Base-by-base conservation (phyloP, 2,888 invertebrate genomes). In the Andrena flavipes region DNA sequence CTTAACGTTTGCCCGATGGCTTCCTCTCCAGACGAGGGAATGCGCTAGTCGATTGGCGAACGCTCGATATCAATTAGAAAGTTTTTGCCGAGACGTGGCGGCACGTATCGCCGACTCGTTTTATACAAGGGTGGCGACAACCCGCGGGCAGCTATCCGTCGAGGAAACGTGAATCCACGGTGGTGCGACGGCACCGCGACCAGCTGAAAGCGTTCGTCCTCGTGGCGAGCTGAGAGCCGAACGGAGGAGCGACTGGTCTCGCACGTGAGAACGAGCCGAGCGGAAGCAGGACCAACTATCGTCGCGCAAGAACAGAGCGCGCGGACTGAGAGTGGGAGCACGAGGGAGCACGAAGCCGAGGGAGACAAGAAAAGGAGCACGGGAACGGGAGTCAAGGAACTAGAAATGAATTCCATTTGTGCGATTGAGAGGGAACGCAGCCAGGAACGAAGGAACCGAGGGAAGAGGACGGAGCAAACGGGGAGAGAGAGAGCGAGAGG, bases 341-440 rank as follows among this genome's bases (percentile, higher is more conserved):
- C 20, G 56, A 56, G 54, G 54, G 54, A 10, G 42, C 42, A 13
- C 42, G 42, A 42, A 13, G 42, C 42, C 70, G 79, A 70, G 13
- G 56, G 73, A 56, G 56, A 62, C 49, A 77, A 76, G 80, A 76
- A 68, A 81, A 71, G 73, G 81, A 83, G 68, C 56, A 69, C 67
- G 82, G 82, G 76, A 74, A 78, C 82, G 83, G 79, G 90, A 90
- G 90, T 90, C 89, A 90, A 90, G 90, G 90, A 90, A 90, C 89
- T 88, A 87, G 89, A 89, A 90, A 89, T 88, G 87, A 89, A 91
- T 91, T 90, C 88, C 88, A 84, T 84, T 86, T 87, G 87, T 73
- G 80, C 82, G 87, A 88, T 86, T 84, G 90, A 85, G 86, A 86
- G 69, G 75, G 89, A 64, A 75, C 76, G 82, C 23, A 80, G 56